phyloP scores from a whole-genome alignment of 2,113 vertebrate genomes.

The Dipodomys merriami region DNA sequence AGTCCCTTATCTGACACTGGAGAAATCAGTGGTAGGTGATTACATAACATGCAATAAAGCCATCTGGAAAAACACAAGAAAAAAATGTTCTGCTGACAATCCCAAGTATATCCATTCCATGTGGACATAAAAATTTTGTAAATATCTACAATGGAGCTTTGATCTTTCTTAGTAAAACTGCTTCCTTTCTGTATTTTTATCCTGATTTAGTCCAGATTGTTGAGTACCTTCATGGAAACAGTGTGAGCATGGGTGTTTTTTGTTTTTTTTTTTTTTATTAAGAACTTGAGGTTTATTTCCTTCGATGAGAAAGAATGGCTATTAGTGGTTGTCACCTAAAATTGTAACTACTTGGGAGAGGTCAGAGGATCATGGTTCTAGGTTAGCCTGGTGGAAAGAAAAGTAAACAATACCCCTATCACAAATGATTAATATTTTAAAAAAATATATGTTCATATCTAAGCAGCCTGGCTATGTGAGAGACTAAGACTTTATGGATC shows the following conservation, averaged over 20 bases:
- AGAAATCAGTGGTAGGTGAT: neutral
- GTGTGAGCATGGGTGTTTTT: neutral
- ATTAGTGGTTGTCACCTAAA: too few relatives aligned
- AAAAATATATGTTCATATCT: too few relatives aligned
- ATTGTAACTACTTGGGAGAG: too few relatives aligned
- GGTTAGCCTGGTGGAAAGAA: too few relatives aligned
- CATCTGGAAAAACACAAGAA: neutral
- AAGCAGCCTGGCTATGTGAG: too few relatives aligned
- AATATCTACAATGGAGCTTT: neutral
- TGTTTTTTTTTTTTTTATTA: neutral
- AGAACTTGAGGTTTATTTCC: neutral
- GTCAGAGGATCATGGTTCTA: too few relatives aligned
- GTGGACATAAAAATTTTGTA: too few relatives aligned
- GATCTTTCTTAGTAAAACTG: neutral
- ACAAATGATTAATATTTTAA: too few relatives aligned
- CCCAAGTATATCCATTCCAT: neutral
- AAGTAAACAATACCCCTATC: too few relatives aligned
- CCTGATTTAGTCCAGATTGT: neutral
- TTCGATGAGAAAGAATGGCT: neutral
- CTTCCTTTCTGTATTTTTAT: neutral
- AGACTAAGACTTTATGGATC: too few relatives aligned
- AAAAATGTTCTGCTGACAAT: slow-evolving; percentile 8
- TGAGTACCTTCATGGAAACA: neutral
- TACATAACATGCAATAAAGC: neutral
- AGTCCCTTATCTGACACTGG: neutral